Percentiles rank a stretch among this genome's conserved stretches.
These are phyloP conservation scores for Cheilosia variabilis DNA, from an alignment of 2,888 invertebrate species.

Conservation along the genomic window DNA sequence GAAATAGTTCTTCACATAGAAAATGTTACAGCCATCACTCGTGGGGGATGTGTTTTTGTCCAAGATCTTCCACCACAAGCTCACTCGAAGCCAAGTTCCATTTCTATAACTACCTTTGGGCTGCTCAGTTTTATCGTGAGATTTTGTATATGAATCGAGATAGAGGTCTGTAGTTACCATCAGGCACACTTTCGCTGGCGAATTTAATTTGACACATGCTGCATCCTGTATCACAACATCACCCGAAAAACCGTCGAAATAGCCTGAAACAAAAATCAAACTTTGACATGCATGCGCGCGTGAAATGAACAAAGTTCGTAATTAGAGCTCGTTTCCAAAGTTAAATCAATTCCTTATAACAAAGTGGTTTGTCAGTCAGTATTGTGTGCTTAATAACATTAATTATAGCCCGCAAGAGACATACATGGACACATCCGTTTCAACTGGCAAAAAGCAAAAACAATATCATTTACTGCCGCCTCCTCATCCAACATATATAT, in stretches of 20 bases:
- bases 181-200: no score
- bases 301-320: constrained; percentile 23
- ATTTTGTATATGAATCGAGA: no score
- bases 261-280: constrained; percentile 22
- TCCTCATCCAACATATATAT: constrained; percentile 9
- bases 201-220: not conserved
- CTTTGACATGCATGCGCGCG: constrained; percentile 32
- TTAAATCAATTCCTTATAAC: constrained; percentile 25
- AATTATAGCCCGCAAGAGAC: constrained; percentile 41
- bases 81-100: no score
- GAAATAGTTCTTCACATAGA: no score
- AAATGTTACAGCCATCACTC: no score
- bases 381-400: constrained; percentile 42
- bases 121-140: no score
- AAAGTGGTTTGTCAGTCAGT: constrained; percentile 1
- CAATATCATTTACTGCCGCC: constrained; percentile 15
- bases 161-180: no score
- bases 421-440: constrained; percentile 64
- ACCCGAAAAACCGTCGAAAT: constrained; percentile 1
- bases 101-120: no score
- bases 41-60: no score
- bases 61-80: no score
- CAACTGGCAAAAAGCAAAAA: no score
- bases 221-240: not conserved
- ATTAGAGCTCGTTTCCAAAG: constrained; percentile 24